Percentiles rank a stretch among this genome's conserved stretches.
phyloP scores from a whole-genome alignment of 2,113 vertebrate species.

The Gasterosteus nipponicus region DNA sequence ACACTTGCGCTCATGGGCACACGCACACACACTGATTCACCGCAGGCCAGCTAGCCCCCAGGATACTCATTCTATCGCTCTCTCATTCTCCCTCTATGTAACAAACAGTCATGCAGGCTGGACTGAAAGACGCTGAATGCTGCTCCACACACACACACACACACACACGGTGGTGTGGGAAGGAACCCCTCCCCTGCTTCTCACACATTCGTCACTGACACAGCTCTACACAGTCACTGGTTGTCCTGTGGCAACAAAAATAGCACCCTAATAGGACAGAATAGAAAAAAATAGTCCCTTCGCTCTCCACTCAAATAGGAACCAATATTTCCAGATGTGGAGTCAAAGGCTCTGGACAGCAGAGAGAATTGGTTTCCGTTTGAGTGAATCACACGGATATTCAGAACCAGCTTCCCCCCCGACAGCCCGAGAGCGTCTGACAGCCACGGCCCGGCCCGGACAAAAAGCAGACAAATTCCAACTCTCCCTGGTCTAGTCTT shows the following conservation, averaged over 20 bases:
- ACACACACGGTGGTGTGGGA: conserved; percentile 56
- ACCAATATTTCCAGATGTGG: conserved; percentile 38
- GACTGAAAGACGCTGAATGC: conserved; percentile 60
- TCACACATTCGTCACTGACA: conserved; percentile 78
- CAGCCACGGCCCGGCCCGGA: conserved; percentile 29
- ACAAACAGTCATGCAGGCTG: conserved; percentile 58
- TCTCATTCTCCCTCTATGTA: conserved; percentile 31
- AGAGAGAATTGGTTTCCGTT: conserved; percentile 59
- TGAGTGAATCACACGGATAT: conserved; percentile 65
- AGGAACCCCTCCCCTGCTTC: conserved; percentile 71
- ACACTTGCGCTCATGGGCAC: conserved; percentile 65
- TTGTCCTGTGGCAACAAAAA: conserved; percentile 75
- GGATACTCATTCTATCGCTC: conserved; percentile 55
- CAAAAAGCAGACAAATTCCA: not conserved
- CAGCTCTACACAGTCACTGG: conserved; percentile 67
- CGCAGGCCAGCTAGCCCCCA: conserved; percentile 60
- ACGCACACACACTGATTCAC: conserved; percentile 61
- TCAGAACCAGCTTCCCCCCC: conserved; percentile 36
- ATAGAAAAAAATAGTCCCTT: conserved; percentile 55
- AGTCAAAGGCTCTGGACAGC: conserved; percentile 54
- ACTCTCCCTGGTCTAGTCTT: not conserved
- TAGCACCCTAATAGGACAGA: conserved; percentile 67
- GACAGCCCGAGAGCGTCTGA: conserved; percentile 23
- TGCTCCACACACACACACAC: conserved; percentile 25
- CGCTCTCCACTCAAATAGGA: conserved; percentile 45